Evolutionary conservation across 1,140 invertebrate genomes (phyloP).

Genomic region (Oreohelix idahoensis): DNA sequence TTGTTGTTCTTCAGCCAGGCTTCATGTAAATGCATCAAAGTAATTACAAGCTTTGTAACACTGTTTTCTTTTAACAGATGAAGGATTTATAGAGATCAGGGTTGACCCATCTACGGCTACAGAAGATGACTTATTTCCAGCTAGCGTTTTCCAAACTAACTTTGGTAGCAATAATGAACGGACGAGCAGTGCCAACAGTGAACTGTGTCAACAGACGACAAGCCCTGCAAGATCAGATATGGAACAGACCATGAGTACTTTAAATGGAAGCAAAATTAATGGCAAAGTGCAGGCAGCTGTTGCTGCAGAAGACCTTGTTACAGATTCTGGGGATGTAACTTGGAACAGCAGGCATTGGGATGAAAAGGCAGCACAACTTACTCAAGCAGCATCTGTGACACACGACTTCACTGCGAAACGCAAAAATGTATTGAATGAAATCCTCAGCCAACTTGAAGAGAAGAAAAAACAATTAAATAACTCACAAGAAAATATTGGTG

Average conservation of each 20-base stretch:
- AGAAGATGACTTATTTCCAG: slow-evolving; percentile 60
- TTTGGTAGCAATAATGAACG: too few species aligned
- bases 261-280: neutral
- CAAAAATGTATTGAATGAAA: slow-evolving; percentile 32
- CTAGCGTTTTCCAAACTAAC: slow-evolving; percentile 53
- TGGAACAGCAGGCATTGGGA: neutral
- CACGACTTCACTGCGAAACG: slow-evolving; percentile 1
- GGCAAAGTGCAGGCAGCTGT: neutral
- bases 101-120: slow-evolving; percentile 45
- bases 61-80: slow-evolving; percentile 45
- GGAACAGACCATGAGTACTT: neutral
- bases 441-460: slow-evolving; percentile 15
- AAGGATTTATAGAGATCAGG: slow-evolving; percentile 63
- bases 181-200: neutral
- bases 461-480: slow-evolving; percentile 21
- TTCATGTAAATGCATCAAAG: too few species aligned
- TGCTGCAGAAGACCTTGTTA: neutral
- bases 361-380: neutral
- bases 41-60: too few species aligned
- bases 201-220: neutral
- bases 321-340: neutral
- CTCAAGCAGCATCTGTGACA: neutral
- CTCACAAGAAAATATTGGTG: neutral
- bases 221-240: neutral
- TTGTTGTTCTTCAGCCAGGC: too few species aligned